A percentile compares a stretch with the other conserved stretches of the same genome.
Conservation (phyloP, 2,113 vertebrate genomes). For the Sprattus sprattus region DNA sequence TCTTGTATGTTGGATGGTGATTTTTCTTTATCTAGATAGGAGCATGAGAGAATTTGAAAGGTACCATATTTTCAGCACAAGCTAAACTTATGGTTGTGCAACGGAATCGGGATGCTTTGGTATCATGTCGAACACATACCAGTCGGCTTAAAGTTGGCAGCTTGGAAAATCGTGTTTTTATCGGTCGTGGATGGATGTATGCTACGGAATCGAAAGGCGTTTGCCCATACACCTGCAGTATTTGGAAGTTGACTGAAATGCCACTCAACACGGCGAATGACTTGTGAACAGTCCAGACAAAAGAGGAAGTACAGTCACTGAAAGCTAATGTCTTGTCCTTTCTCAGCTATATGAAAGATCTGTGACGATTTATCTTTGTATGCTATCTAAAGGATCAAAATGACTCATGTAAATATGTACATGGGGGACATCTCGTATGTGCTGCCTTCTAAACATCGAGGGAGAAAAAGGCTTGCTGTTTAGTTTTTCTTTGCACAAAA, state of each 20-base stretch:
- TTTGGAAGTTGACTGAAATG: conserved; percentile 65
- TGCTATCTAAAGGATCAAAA: not conserved
- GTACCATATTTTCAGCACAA: not conserved
- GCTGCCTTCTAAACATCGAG: conserved; percentile 33
- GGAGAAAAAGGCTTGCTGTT: conserved; percentile 49
- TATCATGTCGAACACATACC: not conserved
- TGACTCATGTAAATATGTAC: conserved; percentile 5
- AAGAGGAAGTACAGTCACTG: conserved; percentile 49
- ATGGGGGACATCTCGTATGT: conserved; percentile 56
- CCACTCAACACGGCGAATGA: conserved; percentile 53
- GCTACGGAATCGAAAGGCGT: conserved; percentile 53
- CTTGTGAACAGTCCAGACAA: conserved; percentile 51
- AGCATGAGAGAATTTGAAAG: not conserved
- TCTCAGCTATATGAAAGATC: not conserved
- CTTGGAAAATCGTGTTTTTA: conserved; percentile 43
- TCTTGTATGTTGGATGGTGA: not conserved
- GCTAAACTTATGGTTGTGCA: conserved; percentile 13
- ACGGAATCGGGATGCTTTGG: not conserved
- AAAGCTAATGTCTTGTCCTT: not conserved
- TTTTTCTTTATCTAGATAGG: not conserved
- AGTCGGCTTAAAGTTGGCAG: conserved; percentile 27
- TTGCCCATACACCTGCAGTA: conserved; percentile 54
- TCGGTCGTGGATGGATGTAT: conserved; percentile 54
- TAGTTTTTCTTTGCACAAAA: conserved; percentile 48
- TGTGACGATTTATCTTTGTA: not conserved